A percentile compares a stretch with the other conserved stretches of the same genome.
Evolutionary conservation across 2,888 invertebrate species (phyloP).

Genomic region (Drosophila testacea): DNA sequence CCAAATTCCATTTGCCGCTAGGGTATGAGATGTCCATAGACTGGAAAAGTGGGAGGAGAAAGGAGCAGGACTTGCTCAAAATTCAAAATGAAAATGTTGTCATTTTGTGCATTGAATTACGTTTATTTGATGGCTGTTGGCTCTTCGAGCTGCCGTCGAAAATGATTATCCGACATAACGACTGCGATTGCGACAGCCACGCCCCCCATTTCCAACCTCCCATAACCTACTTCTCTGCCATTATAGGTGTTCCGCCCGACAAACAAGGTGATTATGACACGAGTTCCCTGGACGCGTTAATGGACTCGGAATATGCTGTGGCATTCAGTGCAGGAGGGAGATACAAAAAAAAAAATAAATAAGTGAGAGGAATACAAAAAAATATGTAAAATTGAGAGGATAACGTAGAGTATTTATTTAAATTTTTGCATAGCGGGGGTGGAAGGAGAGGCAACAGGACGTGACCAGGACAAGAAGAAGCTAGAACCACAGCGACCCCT

Average conservation of each 20-base stretch:
- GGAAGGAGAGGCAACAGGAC: constrained; percentile 46
- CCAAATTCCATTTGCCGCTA: constrained; percentile 38
- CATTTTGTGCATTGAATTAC: constrained; percentile 79
- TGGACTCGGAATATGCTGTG: constrained; percentile 64
- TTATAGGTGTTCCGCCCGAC: constrained; percentile 72
- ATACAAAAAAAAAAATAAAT: constrained; percentile 4
- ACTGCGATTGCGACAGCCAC: constrained; percentile 50
- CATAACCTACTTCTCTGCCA: constrained; percentile 18
- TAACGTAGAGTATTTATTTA: constrained; percentile 65
- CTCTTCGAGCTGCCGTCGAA: constrained; percentile 31
- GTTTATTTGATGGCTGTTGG: constrained; percentile 69
- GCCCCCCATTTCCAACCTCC: not conserved
- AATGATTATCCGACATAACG: constrained; percentile 74
- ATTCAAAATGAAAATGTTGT: constrained; percentile 74
- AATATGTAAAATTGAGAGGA: constrained; percentile 44
- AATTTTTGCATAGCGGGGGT: constrained; percentile 59
- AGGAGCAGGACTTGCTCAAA: constrained; percentile 16
- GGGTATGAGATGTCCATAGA: not conserved
- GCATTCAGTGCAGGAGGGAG: constrained; percentile 12
- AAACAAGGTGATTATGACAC: constrained; percentile 77
- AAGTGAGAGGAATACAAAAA: constrained; percentile 6
- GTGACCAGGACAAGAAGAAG: constrained; percentile 51
- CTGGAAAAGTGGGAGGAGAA: not conserved
- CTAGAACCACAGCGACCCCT: constrained; percentile 5
- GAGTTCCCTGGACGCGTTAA: constrained; percentile 67